phyloP scores from a whole-genome alignment of 1,140 invertebrate genomes.

The Lamellibrachia luymesi region DNA sequence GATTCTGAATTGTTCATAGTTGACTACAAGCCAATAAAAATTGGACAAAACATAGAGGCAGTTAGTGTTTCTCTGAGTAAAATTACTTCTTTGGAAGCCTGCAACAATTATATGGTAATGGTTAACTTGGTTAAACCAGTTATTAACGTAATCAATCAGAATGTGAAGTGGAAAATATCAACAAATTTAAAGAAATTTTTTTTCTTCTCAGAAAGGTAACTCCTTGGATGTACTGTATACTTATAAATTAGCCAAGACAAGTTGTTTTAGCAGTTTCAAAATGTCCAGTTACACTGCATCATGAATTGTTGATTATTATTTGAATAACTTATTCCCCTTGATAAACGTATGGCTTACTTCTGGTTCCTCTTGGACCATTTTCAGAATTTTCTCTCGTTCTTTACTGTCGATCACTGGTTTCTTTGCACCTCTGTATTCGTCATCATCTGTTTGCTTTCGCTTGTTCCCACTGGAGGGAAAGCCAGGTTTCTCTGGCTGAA shows the following conservation, averaged over 20 bases:
- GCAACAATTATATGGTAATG: too few relatives aligned
- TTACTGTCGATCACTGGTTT: not conserved
- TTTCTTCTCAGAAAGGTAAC: too few relatives aligned
- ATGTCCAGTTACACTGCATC: not conserved
- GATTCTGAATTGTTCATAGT: not conserved
- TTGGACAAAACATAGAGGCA: too few relatives aligned
- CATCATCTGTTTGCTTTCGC: not conserved
- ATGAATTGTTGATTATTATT: not conserved
- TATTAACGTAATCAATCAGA: not conserved
- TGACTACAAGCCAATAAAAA: not conserved
- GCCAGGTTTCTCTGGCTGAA: not conserved
- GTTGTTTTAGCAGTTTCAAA: not conserved
- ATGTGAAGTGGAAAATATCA: not conserved
- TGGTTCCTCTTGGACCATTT: conserved; percentile 14
- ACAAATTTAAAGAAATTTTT: not conserved
- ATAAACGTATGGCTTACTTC: conserved; percentile 4
- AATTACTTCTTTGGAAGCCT: too few relatives aligned
- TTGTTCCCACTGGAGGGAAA: not conserved
- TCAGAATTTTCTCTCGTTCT: conserved; percentile 10
- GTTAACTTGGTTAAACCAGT: too few relatives aligned
- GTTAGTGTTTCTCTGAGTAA: too few relatives aligned
- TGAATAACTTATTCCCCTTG: not conserved
- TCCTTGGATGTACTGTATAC: not conserved
- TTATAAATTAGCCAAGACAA: not conserved
- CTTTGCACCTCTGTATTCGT: not conserved